Evolutionary conservation across 2,797 vertebrate genomes (phyloP).

Genomic region (Tapera naevia): DNA sequence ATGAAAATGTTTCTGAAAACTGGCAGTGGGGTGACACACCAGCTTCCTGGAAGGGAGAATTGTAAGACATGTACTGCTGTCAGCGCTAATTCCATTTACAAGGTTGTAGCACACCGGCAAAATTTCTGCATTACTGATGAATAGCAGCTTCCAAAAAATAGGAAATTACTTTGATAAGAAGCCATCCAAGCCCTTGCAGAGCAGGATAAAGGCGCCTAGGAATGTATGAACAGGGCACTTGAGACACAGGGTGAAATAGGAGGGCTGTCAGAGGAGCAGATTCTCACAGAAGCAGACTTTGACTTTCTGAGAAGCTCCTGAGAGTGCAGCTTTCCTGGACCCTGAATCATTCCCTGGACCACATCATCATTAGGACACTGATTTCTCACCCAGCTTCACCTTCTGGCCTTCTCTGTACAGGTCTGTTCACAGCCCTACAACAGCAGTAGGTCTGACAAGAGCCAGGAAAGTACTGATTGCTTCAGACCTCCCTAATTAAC

Average conservation of each 20-base stretch:
- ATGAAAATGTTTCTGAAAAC: neutral
- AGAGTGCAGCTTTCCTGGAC: neutral
- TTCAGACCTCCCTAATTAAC: conserved; percentile 25
- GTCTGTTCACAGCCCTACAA: neutral
- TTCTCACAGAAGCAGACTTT: neutral
- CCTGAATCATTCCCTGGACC: no score
- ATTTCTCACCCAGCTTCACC: neutral
- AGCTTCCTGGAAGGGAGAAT: neutral
- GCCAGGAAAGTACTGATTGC: neutral
- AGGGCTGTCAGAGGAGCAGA: neutral
- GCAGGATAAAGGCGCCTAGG: conserved; percentile 16
- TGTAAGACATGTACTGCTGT: neutral
- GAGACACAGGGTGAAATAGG: neutral
- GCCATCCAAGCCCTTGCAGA: conserved; percentile 31
- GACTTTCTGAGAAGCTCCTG: neutral
- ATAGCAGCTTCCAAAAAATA: conserved; percentile 4
- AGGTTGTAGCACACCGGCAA: neutral
- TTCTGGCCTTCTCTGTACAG: neutral
- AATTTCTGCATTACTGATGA: conserved; percentile 28
- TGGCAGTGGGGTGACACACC: neutral
- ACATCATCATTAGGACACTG: neutral
- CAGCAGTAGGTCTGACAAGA: neutral
- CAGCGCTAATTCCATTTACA: neutral
- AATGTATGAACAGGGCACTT: neutral
- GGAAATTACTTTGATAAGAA: conserved; percentile 48